Evolutionary conservation across 92 coral and sea anemone genomes (phyloP), one percentile per base, ranked within the genome.

Genomic region (Heteractis magnifica): DNA sequence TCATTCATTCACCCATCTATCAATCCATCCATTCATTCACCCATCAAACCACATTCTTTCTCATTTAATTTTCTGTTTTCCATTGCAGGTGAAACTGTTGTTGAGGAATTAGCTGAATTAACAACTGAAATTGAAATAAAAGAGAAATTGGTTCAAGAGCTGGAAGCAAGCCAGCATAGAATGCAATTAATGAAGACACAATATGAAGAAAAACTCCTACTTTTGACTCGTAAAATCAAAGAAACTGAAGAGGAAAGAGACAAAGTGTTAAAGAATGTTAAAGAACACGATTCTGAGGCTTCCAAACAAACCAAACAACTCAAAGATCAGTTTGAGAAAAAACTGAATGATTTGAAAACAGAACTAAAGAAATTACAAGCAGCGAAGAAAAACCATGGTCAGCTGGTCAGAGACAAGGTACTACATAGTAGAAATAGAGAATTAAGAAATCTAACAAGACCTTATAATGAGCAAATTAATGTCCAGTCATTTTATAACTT

Each of bases 171-270:
- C 65, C 99, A 96, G 91, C 91, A 92, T 41, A 86, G 92, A 65
- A 76, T 96, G 65, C 93, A 92, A 12, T 78, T 87, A 13, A 81
- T 96, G 86, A 94, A 94, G 85, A 87, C 93, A 11, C 98, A 94
- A 72, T 96, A 96, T 75, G 99, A 96, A 73, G 95, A 94, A 79
- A 96, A 96, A 84, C 94, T 96, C 51, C 71, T 86, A 53, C 88
- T 96, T 49, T 89, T 96, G 10, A 94, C 90, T 70, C 82, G 87
- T 83, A 96, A 94, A 83, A 96, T 96, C 87, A 90, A 86, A 74
- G 99, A 96, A 73, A 96, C 99, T 14, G 98, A 96, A 81, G 89
- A 84, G 8, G 99, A 96, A 86, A 82, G 99, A 64, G 99, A 96
- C 81, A 93, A 89, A 3, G 94, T 91, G 41, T 82, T 94, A 49